A percentile compares a stretch with the other conserved stretches of the same genome.
Evolutionary conservation across 2,797 vertebrate species (phyloP).

Genomic region (Menidia menidia): DNA sequence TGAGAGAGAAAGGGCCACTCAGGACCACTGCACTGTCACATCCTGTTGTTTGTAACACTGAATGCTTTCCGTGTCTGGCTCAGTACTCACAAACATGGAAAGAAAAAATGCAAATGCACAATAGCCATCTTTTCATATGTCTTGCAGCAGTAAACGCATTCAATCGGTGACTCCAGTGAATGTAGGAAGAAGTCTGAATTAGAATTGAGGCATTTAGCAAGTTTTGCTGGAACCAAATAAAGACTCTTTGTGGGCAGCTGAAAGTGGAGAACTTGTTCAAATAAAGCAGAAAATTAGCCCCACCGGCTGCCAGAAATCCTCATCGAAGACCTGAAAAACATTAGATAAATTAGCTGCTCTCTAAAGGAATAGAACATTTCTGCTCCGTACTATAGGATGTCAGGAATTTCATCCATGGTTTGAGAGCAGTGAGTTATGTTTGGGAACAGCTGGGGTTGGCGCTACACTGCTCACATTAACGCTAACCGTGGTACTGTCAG

Average conservation of each 20-base stretch:
- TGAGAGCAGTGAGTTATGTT: conserved; percentile 30
- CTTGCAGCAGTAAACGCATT: conserved; percentile 57
- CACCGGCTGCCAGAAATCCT: conserved; percentile 32
- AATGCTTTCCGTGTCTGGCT: background rate
- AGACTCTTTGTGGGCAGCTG: conserved; percentile 35
- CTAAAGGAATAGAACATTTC: conserved; percentile 38
- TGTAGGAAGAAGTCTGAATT: conserved; percentile 17
- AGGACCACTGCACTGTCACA: conserved; percentile 61
- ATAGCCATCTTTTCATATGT: conserved; percentile 44
- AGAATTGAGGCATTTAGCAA: conserved; percentile 47
- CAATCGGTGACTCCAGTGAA: conserved; percentile 33
- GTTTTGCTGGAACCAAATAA: conserved; percentile 39
- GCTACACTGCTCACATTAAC: conserved; percentile 11
- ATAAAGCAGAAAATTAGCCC: conserved; percentile 42
- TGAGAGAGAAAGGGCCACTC: conserved; percentile 61
- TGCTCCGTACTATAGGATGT: conserved; percentile 27
- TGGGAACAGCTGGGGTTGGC: conserved; percentile 37
- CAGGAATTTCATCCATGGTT: conserved; percentile 34
- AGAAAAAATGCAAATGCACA: conserved; percentile 25
- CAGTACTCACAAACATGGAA: conserved; percentile 30
- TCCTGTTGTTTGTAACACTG: conserved; percentile 61
- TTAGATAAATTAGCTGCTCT: conserved; percentile 44
- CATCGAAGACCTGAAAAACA: conserved; percentile 48
- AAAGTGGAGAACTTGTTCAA: conserved; percentile 41
- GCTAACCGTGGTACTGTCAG: background rate